These are phyloP conservation scores for Callosobruchus maculatus DNA, from an alignment of 2,888 invertebrate genomes.

Conservation along the genomic window DNA sequence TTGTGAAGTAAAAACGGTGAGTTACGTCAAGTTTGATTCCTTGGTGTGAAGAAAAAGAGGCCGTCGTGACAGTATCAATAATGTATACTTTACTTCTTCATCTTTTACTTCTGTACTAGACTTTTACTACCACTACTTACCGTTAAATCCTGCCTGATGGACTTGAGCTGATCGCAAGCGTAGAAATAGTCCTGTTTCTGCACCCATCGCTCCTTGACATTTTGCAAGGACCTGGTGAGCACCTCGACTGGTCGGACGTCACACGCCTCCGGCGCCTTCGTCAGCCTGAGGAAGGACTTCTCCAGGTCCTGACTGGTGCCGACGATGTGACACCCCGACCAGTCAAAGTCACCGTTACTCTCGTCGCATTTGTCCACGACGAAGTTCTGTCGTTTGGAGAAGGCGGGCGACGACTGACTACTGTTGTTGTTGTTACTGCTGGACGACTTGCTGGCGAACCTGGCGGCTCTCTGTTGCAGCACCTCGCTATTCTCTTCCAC, in stretches of 20 bases:
- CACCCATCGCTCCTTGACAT: conserved; percentile 90
- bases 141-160: conserved; percentile 97
- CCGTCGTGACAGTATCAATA: too few species aligned
- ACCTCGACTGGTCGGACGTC: conserved; percentile 89
- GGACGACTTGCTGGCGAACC: conserved; percentile 57
- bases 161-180: conserved; percentile 97
- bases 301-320: conserved; percentile 93
- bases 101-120: too few species aligned
- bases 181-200: conserved; percentile 91
- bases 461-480: conserved; percentile 83
- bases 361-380: conserved; percentile 48
- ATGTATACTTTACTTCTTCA: too few species aligned
- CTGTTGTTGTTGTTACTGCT: too few species aligned
- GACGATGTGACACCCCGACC: conserved; percentile 84
- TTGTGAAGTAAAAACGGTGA: too few species aligned
- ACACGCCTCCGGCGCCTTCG: conserved; percentile 89
- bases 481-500: conserved; percentile 73
- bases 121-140: conserved; percentile 54
- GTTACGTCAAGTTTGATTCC: too few species aligned
- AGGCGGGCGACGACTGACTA: neutral
- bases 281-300: conserved; percentile 93
- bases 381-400: conserved; percentile 17
- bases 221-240: conserved; percentile 76
- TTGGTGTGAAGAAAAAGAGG: too few species aligned
- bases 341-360: conserved; percentile 68